Base-by-base conservation (phyloP, 2,797 vertebrate species). In the Microctenopoma stevenorrisi region DNA sequence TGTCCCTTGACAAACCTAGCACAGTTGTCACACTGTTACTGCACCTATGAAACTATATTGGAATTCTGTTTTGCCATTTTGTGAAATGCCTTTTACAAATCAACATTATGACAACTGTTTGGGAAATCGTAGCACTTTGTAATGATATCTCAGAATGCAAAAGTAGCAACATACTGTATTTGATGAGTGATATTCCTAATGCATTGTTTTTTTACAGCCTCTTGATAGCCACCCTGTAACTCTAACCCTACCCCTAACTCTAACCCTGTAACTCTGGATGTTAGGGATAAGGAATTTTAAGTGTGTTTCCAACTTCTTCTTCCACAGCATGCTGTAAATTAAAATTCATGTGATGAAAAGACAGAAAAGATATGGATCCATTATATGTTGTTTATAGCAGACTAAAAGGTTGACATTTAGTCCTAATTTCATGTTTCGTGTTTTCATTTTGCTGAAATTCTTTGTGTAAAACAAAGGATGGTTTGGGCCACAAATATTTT, bases 401-500 rank as follows among this genome's bases (percentile, higher is more conserved):
- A 55, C 28, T 65, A 15, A 55, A 7, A 26, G 6, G n/a, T 0
- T 37, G 15, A 48, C 1, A 50, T 35, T 74, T 72, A 56, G 9
- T 46, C 70, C 15, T 25, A 5, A 57, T 76, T 54, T 53, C 4
- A 50, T 69, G 16, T 77, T 60, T 48, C 2, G 49, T 66, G 46
- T 70, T 48, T 55, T 18, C 8, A 55, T 82, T 76, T 53, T 55
- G n/a, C 8, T 3, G 14, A 73, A 22, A 46, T 56, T 72, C 50
- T 75, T 74, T 49, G 61, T 59, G 52, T 37, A 77, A 67, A 79
- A 84, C 68, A 82, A 86, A 76, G 62, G 61, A 81, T 71, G 61
- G 66, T 81, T 64, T 42, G 46, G 54, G 64, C 61, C 50, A 70
- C 64, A 87, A 83, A 83, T 74, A 79, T 81, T 83, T 89, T 50